These are phyloP conservation scores for Cryptoprocta ferox DNA, from an alignment of 2,797 vertebrate genomes.

Conservation along the genomic window DNA sequence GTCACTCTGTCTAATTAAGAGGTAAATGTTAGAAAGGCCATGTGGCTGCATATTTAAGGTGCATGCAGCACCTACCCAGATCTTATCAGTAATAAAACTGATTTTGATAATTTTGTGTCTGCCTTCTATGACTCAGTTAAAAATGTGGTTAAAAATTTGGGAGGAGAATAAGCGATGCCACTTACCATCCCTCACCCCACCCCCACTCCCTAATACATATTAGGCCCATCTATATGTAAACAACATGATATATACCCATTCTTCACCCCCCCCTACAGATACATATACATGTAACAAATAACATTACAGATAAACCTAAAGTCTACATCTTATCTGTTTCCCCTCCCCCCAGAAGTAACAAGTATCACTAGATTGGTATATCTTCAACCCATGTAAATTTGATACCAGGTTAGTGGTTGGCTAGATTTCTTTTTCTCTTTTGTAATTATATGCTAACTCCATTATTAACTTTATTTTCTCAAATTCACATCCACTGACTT, in stretches of 20 bases:
- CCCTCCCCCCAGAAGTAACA: background rate
- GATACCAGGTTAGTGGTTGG: background rate
- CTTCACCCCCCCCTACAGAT: background rate
- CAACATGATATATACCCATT: background rate
- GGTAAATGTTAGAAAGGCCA: background rate
- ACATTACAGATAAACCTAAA: background rate
- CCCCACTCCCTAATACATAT: background rate
- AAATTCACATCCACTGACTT: background rate
- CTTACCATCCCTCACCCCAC: background rate
- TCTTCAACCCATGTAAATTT: background rate
- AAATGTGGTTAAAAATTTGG: background rate
- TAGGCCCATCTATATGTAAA: background rate
- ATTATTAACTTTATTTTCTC: background rate
- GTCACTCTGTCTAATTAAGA: background rate
- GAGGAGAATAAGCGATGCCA: background rate
- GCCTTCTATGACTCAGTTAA: background rate
- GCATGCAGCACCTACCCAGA: background rate
- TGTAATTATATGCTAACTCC: background rate
- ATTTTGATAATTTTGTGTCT: background rate
- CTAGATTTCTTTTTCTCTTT: background rate
- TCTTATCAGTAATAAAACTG: background rate
- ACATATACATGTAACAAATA: background rate
- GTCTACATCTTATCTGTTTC: background rate
- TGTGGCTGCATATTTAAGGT: background rate
- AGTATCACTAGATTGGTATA: background rate